Conservation (phyloP, 2,797 vertebrate genomes). For the Chelidonichthys spinosus region DNA sequence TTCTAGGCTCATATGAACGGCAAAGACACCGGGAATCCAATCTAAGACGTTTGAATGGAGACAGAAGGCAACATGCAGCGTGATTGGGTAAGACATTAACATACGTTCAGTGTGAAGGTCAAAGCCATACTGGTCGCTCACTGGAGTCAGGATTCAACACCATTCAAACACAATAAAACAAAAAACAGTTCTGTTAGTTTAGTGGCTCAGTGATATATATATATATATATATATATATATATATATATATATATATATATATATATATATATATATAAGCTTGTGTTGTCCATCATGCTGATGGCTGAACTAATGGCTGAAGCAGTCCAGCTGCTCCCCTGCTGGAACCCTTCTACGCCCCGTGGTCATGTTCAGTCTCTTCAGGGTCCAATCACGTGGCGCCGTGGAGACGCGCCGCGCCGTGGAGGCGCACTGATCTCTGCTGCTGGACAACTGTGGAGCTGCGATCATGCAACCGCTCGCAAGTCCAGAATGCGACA, state of each 20-base stretch:
- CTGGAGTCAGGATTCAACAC: constrained; percentile 8
- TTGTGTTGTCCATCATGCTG: constrained; percentile 41
- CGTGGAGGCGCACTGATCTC: constrained; percentile 51
- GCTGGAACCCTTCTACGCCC: constrained; percentile 38
- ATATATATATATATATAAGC: neutral
- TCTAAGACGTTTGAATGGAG: constrained; percentile 20
- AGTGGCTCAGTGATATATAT: constrained; percentile 18
- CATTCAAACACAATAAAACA: constrained; percentile 11
- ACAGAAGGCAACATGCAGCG: neutral
- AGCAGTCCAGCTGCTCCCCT: constrained; percentile 49
- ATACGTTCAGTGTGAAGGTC: constrained; percentile 41
- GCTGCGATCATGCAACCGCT: constrained; percentile 43
- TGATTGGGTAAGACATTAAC: constrained; percentile 9
- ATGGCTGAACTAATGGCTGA: constrained; percentile 11
- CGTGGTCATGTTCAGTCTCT: constrained; percentile 11
- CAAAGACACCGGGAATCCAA: constrained; percentile 36
- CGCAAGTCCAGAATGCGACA: constrained; percentile 44
- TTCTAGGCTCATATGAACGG: constrained; percentile 61
- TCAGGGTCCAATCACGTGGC: constrained; percentile 69
- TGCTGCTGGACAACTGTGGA: constrained; percentile 67
- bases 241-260: neutral
- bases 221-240: neutral
- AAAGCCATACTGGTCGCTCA: constrained; percentile 15
- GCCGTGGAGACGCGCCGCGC: constrained; percentile 54
- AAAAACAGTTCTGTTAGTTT: neutral